Evolutionary conservation across 37 sponge, comb jelly and placozoan species (phyloP).

Genomic region (Chondrosia reniformis): DNA sequence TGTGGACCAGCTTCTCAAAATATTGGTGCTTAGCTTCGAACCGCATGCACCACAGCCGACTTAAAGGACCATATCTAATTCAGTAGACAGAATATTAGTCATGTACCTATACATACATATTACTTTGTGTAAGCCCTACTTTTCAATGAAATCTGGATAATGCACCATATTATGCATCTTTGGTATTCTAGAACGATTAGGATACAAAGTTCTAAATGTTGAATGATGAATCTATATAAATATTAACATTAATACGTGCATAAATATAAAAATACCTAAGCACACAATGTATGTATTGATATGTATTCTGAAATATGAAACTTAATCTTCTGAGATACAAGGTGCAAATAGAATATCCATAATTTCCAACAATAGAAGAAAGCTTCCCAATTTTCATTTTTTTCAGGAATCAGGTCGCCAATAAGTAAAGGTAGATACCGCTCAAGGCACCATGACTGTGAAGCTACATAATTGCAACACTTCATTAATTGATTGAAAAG

Average conservation of each 20-base stretch:
- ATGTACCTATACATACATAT: no score
- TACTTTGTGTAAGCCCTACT: no score
- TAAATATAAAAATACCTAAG: not conserved
- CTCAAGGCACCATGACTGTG: conserved; percentile 66
- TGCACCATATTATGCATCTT: conserved; percentile 20
- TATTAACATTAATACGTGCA: not conserved
- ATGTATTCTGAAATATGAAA: conserved; percentile 5
- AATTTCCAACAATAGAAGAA: conserved; percentile 43
- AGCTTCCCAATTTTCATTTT: conserved; percentile 40
- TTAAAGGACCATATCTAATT: conserved; percentile 56
- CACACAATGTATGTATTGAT: conserved; percentile 6
- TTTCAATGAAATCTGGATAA: not conserved
- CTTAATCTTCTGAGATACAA: conserved; percentile 19
- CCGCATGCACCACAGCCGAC: conserved; percentile 59
- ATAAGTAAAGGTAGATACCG: conserved; percentile 53
- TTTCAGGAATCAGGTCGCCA: conserved; percentile 42
- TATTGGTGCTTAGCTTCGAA: conserved; percentile 58
- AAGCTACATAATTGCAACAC: no score
- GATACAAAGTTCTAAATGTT: not conserved
- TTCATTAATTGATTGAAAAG: no score
- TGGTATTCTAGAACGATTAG: not conserved
- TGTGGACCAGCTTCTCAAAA: conserved; percentile 27
- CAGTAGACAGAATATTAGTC: no score
- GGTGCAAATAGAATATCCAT: conserved; percentile 61
- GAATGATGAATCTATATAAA: not conserved